These are phyloP conservation scores for Batillaria attramentaria DNA, from an alignment of 1,140 invertebrate genomes.

Conservation along the genomic window DNA sequence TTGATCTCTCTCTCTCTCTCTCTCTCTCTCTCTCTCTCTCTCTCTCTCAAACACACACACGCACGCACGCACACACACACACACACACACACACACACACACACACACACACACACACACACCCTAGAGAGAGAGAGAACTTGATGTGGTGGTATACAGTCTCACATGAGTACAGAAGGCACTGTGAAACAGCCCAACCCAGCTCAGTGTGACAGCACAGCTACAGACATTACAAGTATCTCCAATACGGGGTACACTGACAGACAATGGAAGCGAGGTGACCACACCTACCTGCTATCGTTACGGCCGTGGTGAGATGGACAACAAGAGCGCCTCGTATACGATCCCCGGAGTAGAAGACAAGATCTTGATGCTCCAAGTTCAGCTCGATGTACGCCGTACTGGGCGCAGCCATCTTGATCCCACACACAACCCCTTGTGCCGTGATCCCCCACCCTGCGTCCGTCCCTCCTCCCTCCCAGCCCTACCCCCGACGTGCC, in stretches of 20 bases:
- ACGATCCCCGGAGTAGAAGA: constrained; percentile 58
- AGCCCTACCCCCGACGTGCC: not conserved
- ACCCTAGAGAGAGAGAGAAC: no score
- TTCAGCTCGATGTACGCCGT: constrained; percentile 48
- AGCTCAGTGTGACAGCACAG: no score
- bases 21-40: not conserved
- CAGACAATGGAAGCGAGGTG: not conserved
- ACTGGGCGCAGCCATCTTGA: constrained; percentile 30
- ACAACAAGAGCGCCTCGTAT: constrained; percentile 56
- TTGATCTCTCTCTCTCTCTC: constrained; percentile 3
- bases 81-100: constrained; percentile 2
- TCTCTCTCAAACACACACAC: not conserved
- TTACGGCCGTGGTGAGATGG: constrained; percentile 51
- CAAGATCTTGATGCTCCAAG: constrained; percentile 55
- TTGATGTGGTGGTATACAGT: no score
- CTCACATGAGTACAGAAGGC: no score
- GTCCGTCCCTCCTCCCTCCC: not conserved
- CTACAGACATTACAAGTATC: no score
- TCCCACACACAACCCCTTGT: constrained; percentile 28
- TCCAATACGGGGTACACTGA: no score
- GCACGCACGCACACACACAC: not conserved
- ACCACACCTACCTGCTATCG: constrained; percentile 55
- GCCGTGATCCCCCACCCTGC: not conserved
- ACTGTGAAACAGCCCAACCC: no score
- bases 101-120: constrained; percentile 2